Conservation (phyloP, 2,888 invertebrate genomes). For the Tipula lateralis region DNA sequence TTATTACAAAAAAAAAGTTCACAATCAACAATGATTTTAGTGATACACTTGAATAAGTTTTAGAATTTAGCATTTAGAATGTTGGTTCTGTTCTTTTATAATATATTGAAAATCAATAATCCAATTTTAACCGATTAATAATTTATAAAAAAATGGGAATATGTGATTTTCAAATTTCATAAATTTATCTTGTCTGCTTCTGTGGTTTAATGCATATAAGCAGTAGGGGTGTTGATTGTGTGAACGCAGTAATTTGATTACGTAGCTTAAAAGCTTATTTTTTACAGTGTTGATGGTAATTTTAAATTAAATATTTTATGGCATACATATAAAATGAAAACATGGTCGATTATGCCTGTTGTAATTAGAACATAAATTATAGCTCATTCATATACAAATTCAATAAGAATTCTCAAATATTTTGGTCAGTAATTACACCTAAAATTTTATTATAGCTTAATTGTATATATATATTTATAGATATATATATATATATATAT, state of each 20-base stretch:
- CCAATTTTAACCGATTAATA: conserved; percentile 19
- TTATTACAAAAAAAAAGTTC: background rate
- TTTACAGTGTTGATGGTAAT: background rate
- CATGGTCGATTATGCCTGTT: no score
- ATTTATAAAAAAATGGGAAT: background rate
- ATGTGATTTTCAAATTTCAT: background rate
- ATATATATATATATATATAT: no score
- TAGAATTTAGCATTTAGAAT: background rate
- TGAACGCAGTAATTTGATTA: background rate
- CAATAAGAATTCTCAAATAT: no score
- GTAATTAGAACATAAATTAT: no score
- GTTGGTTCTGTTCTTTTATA: background rate
- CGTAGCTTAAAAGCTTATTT: background rate
- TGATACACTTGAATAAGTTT: conserved; percentile 11
- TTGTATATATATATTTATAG: no score
- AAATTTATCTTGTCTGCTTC: background rate
- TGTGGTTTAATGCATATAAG: background rate
- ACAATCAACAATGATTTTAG: conserved; percentile 5
- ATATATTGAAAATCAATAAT: conserved; percentile 6
- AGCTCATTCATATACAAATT: no score
- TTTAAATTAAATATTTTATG: background rate
- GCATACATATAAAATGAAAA: no score
- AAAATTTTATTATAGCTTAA: no score
- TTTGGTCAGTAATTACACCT: no score
- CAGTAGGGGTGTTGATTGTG: background rate